Conservation (phyloP, 2,113 vertebrate species). For the Anas platyrhynchos region DNA sequence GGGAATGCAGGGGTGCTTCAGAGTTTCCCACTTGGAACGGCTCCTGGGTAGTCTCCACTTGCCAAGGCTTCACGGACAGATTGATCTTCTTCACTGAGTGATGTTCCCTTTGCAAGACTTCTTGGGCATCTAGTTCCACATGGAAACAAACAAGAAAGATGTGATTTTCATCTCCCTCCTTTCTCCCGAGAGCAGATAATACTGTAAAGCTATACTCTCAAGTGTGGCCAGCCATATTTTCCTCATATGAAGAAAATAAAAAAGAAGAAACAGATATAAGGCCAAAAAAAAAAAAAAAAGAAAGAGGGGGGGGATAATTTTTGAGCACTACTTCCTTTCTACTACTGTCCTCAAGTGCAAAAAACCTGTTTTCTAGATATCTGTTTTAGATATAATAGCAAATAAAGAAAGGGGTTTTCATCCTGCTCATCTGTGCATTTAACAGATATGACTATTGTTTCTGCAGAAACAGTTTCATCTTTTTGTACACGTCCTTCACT, state of each 20-base stretch:
- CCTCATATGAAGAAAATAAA: not conserved
- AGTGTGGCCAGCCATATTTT: not conserved
- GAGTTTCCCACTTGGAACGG: not conserved
- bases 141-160: not conserved
- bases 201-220: not conserved
- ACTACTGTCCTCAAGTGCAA: not conserved
- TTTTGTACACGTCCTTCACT: not conserved
- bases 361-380: not conserved
- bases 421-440: not conserved
- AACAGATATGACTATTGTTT: not conserved
- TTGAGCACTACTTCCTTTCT: not conserved
- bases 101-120: slow-evolving; percentile 42
- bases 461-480: not conserved
- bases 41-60: not conserved
- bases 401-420: not conserved
- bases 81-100: not conserved
- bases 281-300: not conserved
- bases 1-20: not conserved
- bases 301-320: not conserved
- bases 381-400: not conserved
- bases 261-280: not conserved
- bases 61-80: not conserved
- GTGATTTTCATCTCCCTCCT: not conserved
- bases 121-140: slow-evolving; percentile 52
- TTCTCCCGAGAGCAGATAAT: not conserved